phyloP scores from a whole-genome alignment of 2,797 vertebrate species.

The Coranthus polyacanthus region DNA sequence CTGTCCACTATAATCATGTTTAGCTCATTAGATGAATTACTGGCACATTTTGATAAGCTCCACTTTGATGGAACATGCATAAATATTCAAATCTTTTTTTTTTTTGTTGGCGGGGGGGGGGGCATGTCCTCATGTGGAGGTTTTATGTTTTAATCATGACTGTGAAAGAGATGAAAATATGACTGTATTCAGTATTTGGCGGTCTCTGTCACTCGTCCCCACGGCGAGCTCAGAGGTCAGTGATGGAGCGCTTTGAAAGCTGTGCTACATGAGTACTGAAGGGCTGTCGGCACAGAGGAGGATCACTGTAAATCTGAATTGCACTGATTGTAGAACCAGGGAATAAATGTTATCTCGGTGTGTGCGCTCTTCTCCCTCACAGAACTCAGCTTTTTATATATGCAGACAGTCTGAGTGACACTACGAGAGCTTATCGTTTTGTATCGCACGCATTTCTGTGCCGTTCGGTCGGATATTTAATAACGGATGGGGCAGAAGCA shows the following conservation, averaged over 20 bases:
- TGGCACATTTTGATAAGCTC: slow-evolving; percentile 65
- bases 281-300: slow-evolving; percentile 1
- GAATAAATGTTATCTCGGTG: slow-evolving; percentile 18
- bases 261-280: slow-evolving; percentile 6
- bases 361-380: slow-evolving; percentile 6
- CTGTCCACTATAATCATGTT: slow-evolving; percentile 71
- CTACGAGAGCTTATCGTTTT: slow-evolving; percentile 23
- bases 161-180: slow-evolving; percentile 16
- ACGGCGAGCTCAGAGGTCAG: slow-evolving; percentile 32
- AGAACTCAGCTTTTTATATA: slow-evolving; percentile 25
- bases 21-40: slow-evolving; percentile 69
- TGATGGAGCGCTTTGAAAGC: slow-evolving; percentile 36
- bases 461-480: slow-evolving; percentile 38
- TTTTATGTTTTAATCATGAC: slow-evolving; percentile 74
- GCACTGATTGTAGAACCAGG: slow-evolving; percentile 13
- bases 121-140: slow-evolving; percentile 40
- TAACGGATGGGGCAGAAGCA: slow-evolving; percentile 16
- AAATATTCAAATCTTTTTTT: slow-evolving; percentile 62
- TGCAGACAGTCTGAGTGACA: slow-evolving; percentile 31
- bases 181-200: slow-evolving; percentile 28
- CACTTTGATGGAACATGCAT: slow-evolving; percentile 37
- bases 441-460: slow-evolving; percentile 22
- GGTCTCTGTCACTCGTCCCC: slow-evolving; percentile 11
- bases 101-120: background rate
- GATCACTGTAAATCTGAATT: slow-evolving; percentile 25